Evolutionary conservation across 1,140 invertebrate genomes (phyloP).

Genomic region (Meloidogyne chitwoodi): DNA sequence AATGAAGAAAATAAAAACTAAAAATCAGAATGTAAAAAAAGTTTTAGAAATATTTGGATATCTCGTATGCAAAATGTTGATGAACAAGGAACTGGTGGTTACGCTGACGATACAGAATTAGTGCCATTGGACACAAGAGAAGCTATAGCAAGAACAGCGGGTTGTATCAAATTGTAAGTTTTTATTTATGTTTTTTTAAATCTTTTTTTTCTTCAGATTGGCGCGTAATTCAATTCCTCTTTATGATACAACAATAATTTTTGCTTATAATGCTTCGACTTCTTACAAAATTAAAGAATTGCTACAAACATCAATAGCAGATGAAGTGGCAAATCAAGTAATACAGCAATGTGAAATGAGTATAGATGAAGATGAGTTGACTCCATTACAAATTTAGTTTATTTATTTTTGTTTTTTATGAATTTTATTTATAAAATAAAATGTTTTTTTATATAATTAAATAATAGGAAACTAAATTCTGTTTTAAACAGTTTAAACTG

Average conservation of each 20-base stretch:
- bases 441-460: no score
- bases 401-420: not conserved
- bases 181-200: not conserved
- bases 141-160: constrained; percentile 78
- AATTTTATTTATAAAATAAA: no score
- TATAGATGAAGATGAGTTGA: constrained; percentile 5
- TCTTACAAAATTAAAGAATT: constrained; percentile 76
- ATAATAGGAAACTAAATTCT: no score
- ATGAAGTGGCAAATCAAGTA: constrained; percentile 67
- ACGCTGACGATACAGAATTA: constrained; percentile 69
- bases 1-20: not conserved
- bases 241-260: constrained; percentile 84
- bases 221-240: constrained; percentile 79
- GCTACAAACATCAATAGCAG: constrained; percentile 74
- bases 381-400: not conserved
- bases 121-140: constrained; percentile 69
- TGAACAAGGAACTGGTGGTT: constrained; percentile 73
- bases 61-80: constrained; percentile 62
- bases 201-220: constrained; percentile 60
- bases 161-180: constrained; percentile 74
- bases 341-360: constrained; percentile 28
- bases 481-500: no score
- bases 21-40: not conserved
- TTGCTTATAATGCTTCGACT: constrained; percentile 81
- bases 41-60: constrained; percentile 70